Evolutionary conservation across 1,140 invertebrate species (phyloP).

Genomic region (Eciton burchellii): DNA sequence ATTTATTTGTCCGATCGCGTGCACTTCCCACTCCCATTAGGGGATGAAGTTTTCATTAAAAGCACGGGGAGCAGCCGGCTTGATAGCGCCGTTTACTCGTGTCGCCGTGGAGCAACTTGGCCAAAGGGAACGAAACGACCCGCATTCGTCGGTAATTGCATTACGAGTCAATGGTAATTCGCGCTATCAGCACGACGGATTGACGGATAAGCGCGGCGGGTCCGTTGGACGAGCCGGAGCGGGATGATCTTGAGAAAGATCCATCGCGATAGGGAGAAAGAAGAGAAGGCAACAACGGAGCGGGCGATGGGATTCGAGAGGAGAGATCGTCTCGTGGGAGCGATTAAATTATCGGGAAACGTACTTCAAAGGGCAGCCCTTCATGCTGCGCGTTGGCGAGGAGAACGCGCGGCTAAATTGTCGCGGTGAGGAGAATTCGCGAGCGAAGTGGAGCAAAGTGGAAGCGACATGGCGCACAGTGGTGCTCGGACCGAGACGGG

Average conservation of each 20-base stretch:
- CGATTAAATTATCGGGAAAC: constrained; percentile 54
- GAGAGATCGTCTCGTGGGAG: constrained; percentile 39
- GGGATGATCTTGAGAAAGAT: background rate
- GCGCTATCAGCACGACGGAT: background rate
- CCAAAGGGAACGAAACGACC: background rate
- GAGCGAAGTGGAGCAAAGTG: constrained; percentile 25
- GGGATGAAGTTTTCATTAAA: background rate
- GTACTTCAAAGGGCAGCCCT: constrained; percentile 43
- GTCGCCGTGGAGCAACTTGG: background rate
- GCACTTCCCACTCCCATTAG: background rate
- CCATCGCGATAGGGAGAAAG: background rate
- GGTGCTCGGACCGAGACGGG: background rate
- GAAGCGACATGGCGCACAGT: background rate
- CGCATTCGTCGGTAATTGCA: constrained; percentile 34
- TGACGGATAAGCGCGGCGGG: background rate
- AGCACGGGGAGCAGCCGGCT: background rate
- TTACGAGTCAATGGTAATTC: constrained; percentile 34
- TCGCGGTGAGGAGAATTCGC: constrained; percentile 23
- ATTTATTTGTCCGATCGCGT: background rate
- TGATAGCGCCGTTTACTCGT: background rate
- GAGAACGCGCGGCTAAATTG: constrained; percentile 41
- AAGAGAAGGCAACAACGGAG: background rate
- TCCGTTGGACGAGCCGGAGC: no score
- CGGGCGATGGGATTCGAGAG: background rate
- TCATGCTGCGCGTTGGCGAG: background rate